phyloP scores from a whole-genome alignment of 2,797 vertebrate genomes.

The Girardinus metallicus region DNA sequence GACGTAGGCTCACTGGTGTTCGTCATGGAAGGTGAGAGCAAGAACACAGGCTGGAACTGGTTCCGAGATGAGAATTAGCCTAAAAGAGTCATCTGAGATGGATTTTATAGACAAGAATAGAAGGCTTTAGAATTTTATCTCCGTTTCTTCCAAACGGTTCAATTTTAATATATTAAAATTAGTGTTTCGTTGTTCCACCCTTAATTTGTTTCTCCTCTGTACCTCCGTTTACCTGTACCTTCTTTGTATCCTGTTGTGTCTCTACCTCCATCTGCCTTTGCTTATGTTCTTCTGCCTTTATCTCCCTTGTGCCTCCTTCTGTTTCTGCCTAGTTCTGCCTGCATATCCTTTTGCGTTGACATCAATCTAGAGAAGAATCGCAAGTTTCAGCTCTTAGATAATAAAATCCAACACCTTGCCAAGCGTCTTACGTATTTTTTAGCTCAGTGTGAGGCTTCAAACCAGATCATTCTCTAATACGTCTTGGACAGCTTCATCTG shows the following conservation, averaged over 20 bases:
- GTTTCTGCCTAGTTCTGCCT: neutral
- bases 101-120: neutral
- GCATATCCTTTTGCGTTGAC: neutral
- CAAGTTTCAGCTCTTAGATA: neutral
- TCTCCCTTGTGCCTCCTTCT: neutral
- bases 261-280: neutral
- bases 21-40: slow-evolving; percentile 93
- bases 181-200: neutral
- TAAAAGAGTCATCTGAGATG: neutral
- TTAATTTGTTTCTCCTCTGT: neutral
- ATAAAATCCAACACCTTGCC: neutral
- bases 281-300: neutral
- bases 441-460: neutral
- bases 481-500: neutral
- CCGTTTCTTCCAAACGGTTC: neutral
- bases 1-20: slow-evolving; percentile 96
- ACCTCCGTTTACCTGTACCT: neutral
- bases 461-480: neutral
- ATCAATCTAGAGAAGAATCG: neutral
- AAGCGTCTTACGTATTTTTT: neutral
- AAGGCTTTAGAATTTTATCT: neutral
- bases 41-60: neutral
- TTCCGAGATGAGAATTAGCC: neutral
- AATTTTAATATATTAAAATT: neutral
- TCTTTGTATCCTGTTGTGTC: neutral